These are phyloP conservation scores for Scaptodrosophila lebanonensis DNA, from an alignment of 1,140 invertebrate genomes.

Conservation along the genomic window DNA sequence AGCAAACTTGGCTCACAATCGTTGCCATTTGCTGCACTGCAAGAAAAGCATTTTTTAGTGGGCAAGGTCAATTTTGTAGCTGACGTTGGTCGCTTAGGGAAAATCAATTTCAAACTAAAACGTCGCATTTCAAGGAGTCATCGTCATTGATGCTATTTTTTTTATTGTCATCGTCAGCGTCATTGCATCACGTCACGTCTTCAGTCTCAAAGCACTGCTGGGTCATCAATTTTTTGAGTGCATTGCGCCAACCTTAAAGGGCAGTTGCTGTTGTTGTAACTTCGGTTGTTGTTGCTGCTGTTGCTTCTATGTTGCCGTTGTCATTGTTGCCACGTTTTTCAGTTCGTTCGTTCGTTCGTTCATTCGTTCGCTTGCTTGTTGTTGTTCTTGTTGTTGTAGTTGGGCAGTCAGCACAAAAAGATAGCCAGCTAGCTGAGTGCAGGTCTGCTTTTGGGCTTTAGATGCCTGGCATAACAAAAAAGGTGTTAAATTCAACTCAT, in stretches of 20 bases:
- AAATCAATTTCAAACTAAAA: constrained; percentile 70
- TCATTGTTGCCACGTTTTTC: constrained; percentile 42
- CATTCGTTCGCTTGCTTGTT: too few species aligned
- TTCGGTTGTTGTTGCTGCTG: constrained; percentile 13
- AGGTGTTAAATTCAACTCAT: constrained; percentile 74
- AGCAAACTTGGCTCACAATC: too few species aligned
- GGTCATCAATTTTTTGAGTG: constrained; percentile 69
- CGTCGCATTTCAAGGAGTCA: constrained; percentile 38
- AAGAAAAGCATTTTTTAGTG: constrained; percentile 28
- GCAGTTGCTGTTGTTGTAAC: constrained; percentile 15
- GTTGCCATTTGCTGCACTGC: constrained; percentile 9
- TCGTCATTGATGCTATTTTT: constrained; percentile 10
- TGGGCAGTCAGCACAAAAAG: constrained; percentile 16
- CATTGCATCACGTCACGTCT: constrained; percentile 61
- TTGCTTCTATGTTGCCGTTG: constrained; percentile 38
- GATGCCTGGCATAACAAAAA: constrained; percentile 69
- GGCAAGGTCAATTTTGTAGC: constrained; percentile 47
- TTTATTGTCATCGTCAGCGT: neutral
- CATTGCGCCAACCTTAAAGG: constrained; percentile 63
- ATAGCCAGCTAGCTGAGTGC: constrained; percentile 19
- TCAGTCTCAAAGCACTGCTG: too few species aligned
- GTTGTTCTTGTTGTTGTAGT: constrained; percentile 1
- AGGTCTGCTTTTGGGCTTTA: constrained; percentile 69
- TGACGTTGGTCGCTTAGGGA: constrained; percentile 45
- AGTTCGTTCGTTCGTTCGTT: neutral